Evolutionary conservation across 2,888 invertebrate genomes (phyloP).

Genomic region (Meliscaeva auricollis): DNA sequence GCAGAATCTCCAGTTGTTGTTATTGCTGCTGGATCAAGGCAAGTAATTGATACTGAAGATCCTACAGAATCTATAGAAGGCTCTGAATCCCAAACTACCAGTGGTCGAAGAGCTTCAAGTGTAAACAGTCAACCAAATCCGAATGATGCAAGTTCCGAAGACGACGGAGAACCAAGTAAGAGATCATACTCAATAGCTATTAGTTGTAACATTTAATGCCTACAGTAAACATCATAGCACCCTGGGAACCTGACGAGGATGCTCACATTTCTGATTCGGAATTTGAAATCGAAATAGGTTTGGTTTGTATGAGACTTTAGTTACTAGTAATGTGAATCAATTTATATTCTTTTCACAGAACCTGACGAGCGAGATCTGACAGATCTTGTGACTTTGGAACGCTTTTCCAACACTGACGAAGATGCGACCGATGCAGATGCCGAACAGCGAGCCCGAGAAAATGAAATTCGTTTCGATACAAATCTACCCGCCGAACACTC

Average conservation of each 20-base stretch:
- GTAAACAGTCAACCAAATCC: not conserved
- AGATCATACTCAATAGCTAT: not conserved
- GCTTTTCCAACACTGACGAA: not conserved
- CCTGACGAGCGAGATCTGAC: not conserved
- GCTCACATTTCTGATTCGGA: constrained; percentile 5
- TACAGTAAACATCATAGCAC: constrained; percentile 11
- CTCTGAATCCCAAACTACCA: not conserved
- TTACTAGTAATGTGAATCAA: not conserved
- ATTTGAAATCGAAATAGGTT: constrained; percentile 13
- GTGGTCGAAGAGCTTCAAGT: not conserved
- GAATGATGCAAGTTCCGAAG: constrained; percentile 3
- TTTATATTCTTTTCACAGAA: not conserved
- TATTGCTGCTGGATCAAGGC: not conserved
- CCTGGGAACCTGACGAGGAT: constrained; percentile 20
- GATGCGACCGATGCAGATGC: constrained; percentile 19
- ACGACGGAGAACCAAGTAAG: constrained; percentile 30
- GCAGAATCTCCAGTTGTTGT: not conserved
- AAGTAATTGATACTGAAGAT: not conserved
- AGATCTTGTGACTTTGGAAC: not conserved
- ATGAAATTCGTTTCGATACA: constrained; percentile 84
- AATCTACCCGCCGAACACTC: constrained; percentile 86
- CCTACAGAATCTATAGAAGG: not conserved
- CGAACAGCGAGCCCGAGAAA: constrained; percentile 77
- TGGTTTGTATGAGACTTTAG: not conserved
- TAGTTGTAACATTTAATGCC: not conserved